phyloP scores from a whole-genome alignment of 2,797 vertebrate genomes.

The Falco cherrug region DNA sequence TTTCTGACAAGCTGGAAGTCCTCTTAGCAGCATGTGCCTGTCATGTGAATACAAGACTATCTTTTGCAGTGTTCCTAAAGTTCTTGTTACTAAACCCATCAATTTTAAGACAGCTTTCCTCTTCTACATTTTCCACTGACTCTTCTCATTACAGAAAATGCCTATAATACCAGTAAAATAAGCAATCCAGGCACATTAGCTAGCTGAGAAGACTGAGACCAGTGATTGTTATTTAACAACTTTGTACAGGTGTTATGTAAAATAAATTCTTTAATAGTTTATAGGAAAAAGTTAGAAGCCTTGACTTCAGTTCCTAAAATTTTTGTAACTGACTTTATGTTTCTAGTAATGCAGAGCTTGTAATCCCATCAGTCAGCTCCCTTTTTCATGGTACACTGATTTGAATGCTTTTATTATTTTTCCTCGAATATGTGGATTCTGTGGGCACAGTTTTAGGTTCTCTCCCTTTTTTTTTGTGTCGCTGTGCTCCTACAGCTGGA shows the following conservation, averaged over 20 bases:
- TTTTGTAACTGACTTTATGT: neutral
- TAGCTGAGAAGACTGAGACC: neutral
- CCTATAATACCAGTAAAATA: neutral
- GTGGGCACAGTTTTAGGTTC: neutral
- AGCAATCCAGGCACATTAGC: neutral
- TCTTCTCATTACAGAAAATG: neutral
- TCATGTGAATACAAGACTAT: neutral
- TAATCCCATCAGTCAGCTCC: conserved; percentile 15
- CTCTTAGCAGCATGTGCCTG: neutral
- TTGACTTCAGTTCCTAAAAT: neutral
- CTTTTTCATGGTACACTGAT: neutral
- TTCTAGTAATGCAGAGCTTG: conserved; percentile 30
- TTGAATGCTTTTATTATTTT: neutral
- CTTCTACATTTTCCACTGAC: neutral
- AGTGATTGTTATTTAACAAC: neutral
- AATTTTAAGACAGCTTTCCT: neutral
- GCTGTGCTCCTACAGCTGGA: neutral
- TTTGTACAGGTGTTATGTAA: neutral
- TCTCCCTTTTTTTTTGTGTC: neutral
- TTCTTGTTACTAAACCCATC: neutral
- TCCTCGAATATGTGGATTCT: neutral
- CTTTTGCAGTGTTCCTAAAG: neutral
- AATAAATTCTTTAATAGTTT: neutral
- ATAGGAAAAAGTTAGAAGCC: neutral
- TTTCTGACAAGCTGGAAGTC: neutral